Evolutionary conservation across 2,113 vertebrate genomes (phyloP), one percentile per base, ranked within the genome.

Genomic region (Aspidoscelis tigris): DNA sequence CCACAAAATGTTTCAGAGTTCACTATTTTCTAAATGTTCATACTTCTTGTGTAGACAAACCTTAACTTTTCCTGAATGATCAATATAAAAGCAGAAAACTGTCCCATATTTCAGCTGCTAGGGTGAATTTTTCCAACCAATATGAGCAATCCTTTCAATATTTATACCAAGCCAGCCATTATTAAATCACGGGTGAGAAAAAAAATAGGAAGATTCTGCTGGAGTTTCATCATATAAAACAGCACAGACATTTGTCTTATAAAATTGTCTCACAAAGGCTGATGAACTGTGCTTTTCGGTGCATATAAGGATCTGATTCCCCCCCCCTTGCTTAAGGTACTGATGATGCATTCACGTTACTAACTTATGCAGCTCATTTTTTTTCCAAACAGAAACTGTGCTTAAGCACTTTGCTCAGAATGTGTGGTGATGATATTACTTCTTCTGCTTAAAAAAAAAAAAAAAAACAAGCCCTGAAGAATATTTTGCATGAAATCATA

Each of bases 151-250:
- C 86, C 83, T 82, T 94, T 95, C 93, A 94, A 92, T 95, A 96
- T 96, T 96, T 96, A 96, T 95, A 94, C 94, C 88, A 94, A 94
- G 90, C 92, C 92, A 90, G 90, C 92, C 88, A 93, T 96, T 96
- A 96, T 96, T 96, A 96, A 96, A 95, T 96, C 95, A 95, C 93
- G 84, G 88, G 86, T 94, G 94, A 95, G 95, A 96, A 96, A 94
- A 92, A 95, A 68, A 75, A 76, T 16, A 76, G 4, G 20, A 68
- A 68, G 72, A 88, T 95, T 96, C 89, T 95, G 94, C 92, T 93
- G 91, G 93, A 92, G 94, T 95, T 95, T 95, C 95, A 95, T 96
- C 94, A 91, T 82, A 89, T 93, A 95, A 94, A 95, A 92, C 88
- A 93, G 94, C 88, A 90, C 73, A 94, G 91, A 87, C 93, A 96